Evolutionary conservation across 2,888 invertebrate genomes (phyloP).

Genomic region (Ramazzottius varieornatus): DNA sequence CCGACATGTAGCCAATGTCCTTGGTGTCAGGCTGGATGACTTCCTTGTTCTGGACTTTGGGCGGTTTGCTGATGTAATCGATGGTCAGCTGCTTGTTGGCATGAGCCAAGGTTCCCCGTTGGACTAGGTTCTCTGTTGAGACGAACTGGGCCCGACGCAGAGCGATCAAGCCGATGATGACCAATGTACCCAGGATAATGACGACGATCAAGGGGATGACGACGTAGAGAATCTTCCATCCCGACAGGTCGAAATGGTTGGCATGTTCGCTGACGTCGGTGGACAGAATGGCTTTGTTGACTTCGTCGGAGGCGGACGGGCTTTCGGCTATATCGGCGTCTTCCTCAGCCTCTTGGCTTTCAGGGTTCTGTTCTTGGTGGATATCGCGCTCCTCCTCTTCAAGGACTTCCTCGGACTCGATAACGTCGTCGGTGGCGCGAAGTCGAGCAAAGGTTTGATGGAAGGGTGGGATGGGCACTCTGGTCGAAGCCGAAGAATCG

Average conservation of each 20-base stretch:
- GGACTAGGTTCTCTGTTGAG: background rate
- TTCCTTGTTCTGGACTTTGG: too few relatives aligned
- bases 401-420: background rate
- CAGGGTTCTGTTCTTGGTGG: background rate
- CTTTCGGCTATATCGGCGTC: background rate
- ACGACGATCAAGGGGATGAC: background rate
- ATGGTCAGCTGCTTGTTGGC: too few relatives aligned
- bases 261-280: background rate
- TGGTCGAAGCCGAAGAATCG: too few relatives aligned
- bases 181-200: background rate
- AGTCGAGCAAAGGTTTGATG: background rate
- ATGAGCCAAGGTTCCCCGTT: too few relatives aligned
- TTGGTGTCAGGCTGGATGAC: too few relatives aligned
- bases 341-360: background rate
- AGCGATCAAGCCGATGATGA: background rate
- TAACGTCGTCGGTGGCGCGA: background rate
- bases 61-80: too few relatives aligned
- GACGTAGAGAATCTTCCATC: background rate
- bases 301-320: background rate
- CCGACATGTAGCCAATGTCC: too few relatives aligned
- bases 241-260: background rate
- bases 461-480: conserved; percentile 12
- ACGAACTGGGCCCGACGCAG: background rate
- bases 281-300: too few relatives aligned
- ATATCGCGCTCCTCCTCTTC: background rate